Evolutionary conservation across 2,797 vertebrate species (phyloP), one percentile per base, ranked within the genome.

Genomic region (Spondyliosoma cantharus): DNA sequence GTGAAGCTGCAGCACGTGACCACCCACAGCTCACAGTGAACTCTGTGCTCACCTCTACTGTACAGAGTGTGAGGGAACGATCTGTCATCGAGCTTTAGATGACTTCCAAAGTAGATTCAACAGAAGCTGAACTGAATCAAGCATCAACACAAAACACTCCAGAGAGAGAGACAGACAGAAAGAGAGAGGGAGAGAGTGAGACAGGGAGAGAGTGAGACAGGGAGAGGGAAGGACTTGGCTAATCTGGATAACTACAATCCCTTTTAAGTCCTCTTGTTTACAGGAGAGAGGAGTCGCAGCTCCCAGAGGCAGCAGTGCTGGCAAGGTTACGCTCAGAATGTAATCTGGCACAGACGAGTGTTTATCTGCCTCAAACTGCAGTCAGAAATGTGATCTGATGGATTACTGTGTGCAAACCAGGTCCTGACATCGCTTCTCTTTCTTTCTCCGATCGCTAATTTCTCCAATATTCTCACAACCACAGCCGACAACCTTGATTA

Each of bases 191-290:
- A 3, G 7, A 62, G 50, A 42, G 7, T 32, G 45, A 22, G 58
- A 22, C 49, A 52, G 54, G 58, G 45, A 27, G 7, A 45, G 45
- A 22, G 58, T 20, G 54, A 48, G 54, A n/a, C n/a, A 49, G 19
- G 19, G 24, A 2, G 7, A 62, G 50, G 27, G 14, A 27, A 58
- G 46, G 54, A 73, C 1, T 14, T 29, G 27, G 71, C 65, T 89
- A 87, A 91, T 91, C 86, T 90, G 90, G 83, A 90, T 88, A 25
- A 83, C 62, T 68, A 42, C 79, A 84, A 92, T 92, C 88, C 87
- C 74, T 53, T 78, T 83, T 82, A 85, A 85, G 62, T 88, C 86
- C 68, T 78, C 76, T 78, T 87, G 88, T 88, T 71, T 87, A 83
- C 85, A 87, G 86, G 69, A 82, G 80, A 74, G 79, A 66, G 11